These are phyloP conservation scores for Eueremaeus valkanovi DNA, from an alignment of 2,888 invertebrate genomes.

Conservation along the genomic window DNA sequence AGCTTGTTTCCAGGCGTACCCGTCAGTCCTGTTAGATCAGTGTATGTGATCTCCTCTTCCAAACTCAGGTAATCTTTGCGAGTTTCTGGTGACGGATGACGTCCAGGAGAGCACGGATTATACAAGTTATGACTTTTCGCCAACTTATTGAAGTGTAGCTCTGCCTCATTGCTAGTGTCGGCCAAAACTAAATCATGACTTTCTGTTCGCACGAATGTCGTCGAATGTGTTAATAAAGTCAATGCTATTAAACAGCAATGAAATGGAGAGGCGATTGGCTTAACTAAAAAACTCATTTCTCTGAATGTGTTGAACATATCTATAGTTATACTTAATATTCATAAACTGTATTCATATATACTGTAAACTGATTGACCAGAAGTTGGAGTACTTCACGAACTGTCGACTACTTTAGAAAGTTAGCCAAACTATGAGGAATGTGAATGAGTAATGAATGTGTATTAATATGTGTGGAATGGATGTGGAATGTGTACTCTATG, in stretches of 20 bases:
- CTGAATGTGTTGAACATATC: neutral
- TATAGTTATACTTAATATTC: too few relatives aligned
- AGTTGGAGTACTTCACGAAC: neutral
- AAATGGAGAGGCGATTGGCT: neutral
- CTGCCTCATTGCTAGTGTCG: neutral
- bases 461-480: slow-evolving; percentile 8
- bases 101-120: slow-evolving; percentile 11
- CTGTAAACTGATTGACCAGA: neutral
- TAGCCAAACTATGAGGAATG: slow-evolving; percentile 10
- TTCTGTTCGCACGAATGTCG: neutral
- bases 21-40: neutral
- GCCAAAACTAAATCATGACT: neutral
- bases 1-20: slow-evolving; percentile 15
- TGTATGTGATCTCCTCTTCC: slow-evolving; percentile 3
- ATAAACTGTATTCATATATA: too few relatives aligned
- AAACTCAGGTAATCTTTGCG: neutral
- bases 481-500: neutral
- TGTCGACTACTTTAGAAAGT: slow-evolving; percentile 12
- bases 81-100: neutral
- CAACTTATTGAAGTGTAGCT: neutral
- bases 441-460: neutral
- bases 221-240: neutral
- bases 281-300: neutral
- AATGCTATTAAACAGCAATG: neutral
- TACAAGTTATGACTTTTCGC: slow-evolving; percentile 8